Evolutionary conservation across 2,113 vertebrate genomes (phyloP), one percentile per base, ranked within the genome.

Genomic region (Paratilapia polleni): DNA sequence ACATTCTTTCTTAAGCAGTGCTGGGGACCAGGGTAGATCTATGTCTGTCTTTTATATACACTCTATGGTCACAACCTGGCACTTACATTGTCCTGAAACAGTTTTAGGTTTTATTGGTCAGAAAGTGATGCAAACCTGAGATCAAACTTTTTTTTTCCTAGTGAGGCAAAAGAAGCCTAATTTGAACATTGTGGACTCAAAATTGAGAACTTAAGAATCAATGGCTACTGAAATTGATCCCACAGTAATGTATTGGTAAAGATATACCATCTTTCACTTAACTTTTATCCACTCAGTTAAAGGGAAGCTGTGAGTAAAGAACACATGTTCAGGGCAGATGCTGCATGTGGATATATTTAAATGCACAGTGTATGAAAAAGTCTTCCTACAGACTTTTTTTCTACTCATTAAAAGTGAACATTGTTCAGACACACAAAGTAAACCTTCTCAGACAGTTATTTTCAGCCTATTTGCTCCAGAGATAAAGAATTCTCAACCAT

Each of bases 381-480:
- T n/a, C 22, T 66, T 82, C 47, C 70, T 41, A 28, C 61, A 38
- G 22, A 73, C 64, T 76, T 10, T 78, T n/a, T 77, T 52, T 64
- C 74, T n/a, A 2, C 77, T 88, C 85, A 91, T 93, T 92, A 90
- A 78, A 88, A 77, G 82, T 62, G 1, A 49, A 61, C 59, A 85
- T 88, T 91, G 84, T 93, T 89, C 84, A 70, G 41, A 60, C 41
- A 13, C 31, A 78, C 17, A 12, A 31, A 74, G 76, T 84, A 87
- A 89, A 90, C 88, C 87, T 80, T 22, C 81, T 76, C 86, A 77
- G 68, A 85, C 84, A 34, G 89, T 92, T 94, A 93, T 92, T 91
- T 92, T 90, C 86, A 90, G 88, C 83, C 84, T 79, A 80, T 91
- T 91, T 90, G 80, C 79, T 91, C 62, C 62, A 90, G 80, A 94